Evolutionary conservation across 2,888 invertebrate genomes (phyloP).

Genomic region (Eumerus sabulonum): DNA sequence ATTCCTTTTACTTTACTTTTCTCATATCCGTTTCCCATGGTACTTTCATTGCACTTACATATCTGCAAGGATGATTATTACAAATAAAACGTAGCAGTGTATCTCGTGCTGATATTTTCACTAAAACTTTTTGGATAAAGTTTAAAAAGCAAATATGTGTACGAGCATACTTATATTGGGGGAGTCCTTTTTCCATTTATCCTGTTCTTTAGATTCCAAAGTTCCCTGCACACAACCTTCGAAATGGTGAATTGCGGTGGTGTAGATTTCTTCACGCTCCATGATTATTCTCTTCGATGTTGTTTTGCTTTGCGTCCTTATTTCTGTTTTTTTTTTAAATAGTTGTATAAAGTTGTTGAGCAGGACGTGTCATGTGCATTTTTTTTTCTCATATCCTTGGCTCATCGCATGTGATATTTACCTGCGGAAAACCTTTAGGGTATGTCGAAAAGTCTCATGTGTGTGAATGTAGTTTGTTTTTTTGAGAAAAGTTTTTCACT

Average conservation of each 20-base stretch:
- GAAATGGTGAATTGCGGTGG: background rate
- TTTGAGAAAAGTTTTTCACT: conserved; percentile 23
- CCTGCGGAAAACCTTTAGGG: conserved; percentile 32
- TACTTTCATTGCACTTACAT: conserved; percentile 52
- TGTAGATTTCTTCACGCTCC: conserved; percentile 44
- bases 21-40: no score
- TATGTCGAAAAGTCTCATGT: conserved; percentile 10
- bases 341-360: conserved; percentile 51
- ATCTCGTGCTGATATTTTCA: conserved; percentile 61
- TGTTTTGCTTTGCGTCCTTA: no score
- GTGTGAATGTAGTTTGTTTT: background rate
- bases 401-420: conserved; percentile 10
- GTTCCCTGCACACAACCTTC: conserved; percentile 11
- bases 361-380: conserved; percentile 20
- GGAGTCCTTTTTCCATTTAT: conserved; percentile 18
- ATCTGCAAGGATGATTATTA: conserved; percentile 58
- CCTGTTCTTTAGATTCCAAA: background rate
- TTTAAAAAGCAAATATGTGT: conserved; percentile 64
- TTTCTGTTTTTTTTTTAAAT: conserved; percentile 46
- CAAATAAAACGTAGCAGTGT: conserved; percentile 33
- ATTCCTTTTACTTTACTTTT: conserved; percentile 28
- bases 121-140: conserved; percentile 62
- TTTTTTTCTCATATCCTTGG: background rate
- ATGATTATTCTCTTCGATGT: conserved; percentile 51
- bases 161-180: conserved; percentile 29